Conservation (phyloP, 2,888 invertebrate species). For the Pocota personata region DNA sequence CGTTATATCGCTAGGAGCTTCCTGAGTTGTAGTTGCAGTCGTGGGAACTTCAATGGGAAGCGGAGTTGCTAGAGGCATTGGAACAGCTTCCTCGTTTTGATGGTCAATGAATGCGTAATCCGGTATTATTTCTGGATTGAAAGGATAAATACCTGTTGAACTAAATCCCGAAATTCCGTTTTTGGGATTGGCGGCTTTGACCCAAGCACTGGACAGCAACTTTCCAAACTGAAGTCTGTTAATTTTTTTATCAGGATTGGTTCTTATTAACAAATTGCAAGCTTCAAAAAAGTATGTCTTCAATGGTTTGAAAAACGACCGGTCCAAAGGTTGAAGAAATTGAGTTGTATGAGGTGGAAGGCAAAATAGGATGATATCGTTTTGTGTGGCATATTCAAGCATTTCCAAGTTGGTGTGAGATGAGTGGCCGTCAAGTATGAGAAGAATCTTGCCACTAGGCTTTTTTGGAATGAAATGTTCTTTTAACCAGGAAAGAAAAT, state of each 20-base stretch:
- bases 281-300: neutral
- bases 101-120: neutral
- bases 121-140: constrained; percentile 1
- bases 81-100: neutral
- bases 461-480: constrained; percentile 5
- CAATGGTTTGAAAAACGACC: constrained; percentile 15
- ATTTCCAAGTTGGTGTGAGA: neutral
- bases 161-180: neutral
- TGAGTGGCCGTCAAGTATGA: constrained; percentile 6
- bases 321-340: constrained; percentile 18
- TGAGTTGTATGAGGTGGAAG: constrained; percentile 20
- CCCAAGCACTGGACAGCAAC: neutral
- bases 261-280: constrained; percentile 10
- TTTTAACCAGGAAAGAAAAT: constrained; percentile 9
- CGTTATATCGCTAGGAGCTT: neutral
- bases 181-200: neutral
- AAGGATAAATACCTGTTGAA: neutral
- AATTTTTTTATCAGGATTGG: neutral
- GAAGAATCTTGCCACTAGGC: neutral
- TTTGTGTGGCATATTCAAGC: constrained; percentile 12
- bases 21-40: neutral
- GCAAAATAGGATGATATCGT: constrained; percentile 11
- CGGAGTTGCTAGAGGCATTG: neutral
- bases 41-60: neutral
- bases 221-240: constrained; percentile 8